Base-by-base conservation (phyloP, 2,797 vertebrate genomes). In the Poeciliopsis turneri region DNA sequence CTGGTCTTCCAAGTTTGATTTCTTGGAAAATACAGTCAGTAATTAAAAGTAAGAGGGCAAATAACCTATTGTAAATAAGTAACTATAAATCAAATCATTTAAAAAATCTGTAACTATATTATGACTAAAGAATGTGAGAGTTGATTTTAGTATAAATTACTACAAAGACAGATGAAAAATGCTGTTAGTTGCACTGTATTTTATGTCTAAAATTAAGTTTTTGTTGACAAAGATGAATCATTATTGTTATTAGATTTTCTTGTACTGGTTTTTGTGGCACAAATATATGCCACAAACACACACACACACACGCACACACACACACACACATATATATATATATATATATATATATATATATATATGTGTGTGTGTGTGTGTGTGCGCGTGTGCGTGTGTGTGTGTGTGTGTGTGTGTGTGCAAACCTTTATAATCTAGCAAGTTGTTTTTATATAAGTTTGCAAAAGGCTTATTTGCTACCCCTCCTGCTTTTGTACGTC, bases 1-100 rank as follows among this genome's bases (percentile, higher is more conserved):
- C n/a, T 77, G 79, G 68, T 76, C 39, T 72, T 55, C 5, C 59
- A 55, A 70, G 43, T 28, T 45, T 70, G 15, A 45, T 70, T 70
- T 46, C 2, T 70, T n/a, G 45, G 4, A 5, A 28, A 70, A 28
- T 43, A 12, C 5, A 70, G 68, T 70, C 25, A 70, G 28, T 45
- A 70, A n/a, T 28, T 45, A 46, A 70, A 70, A 46, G 36, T 23
- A 28, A 28, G 43, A 18, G 43, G 43, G 7, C 2, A 70, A 70
- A 43, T 12, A 69, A 69, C 11, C 18, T 69, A n/a, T 15, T 43
- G 4, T 20, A 36, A 36, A 64, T 64, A 64, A 64, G 10, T 66
- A 36, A 41, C 4, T 41, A 23, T 25, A 33, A 61, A 33, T 61
- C 16, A 61, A 28, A 69, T 5, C 43, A 43, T 43, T 10, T 13